These are phyloP conservation scores for Micrastur ruficollis DNA, from an alignment of 2,797 vertebrate species.

Conservation along the genomic window DNA sequence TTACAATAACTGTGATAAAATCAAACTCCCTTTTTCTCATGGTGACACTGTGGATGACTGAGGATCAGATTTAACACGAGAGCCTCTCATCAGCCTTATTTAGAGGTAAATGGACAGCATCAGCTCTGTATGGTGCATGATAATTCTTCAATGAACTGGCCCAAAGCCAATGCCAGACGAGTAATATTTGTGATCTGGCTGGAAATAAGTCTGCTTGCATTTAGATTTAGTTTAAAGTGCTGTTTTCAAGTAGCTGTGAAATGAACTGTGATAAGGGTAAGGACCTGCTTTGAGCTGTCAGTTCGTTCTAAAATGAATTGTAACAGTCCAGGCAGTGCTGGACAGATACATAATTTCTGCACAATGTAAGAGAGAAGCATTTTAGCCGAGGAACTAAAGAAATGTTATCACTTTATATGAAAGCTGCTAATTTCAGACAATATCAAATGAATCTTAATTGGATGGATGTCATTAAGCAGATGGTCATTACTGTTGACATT, in stretches of 20 bases:
- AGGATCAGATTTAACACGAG: neutral
- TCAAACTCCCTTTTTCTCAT: neutral
- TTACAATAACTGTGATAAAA: neutral
- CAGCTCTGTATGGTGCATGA: neutral
- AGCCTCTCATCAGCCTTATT: neutral
- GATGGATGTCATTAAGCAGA: neutral
- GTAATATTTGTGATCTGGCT: neutral
- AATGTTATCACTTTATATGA: neutral
- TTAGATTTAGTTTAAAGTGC: neutral
- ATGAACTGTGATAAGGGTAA: neutral
- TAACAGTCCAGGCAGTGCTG: neutral
- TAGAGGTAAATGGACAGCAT: neutral
- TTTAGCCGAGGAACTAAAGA: neutral
- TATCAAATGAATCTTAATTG: neutral
- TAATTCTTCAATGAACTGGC: neutral
- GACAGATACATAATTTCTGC: neutral
- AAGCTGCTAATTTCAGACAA: neutral
- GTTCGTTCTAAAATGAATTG: neutral
- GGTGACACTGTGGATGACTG: fast-evolving
- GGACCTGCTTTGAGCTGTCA: neutral
- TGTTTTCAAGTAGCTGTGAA: neutral
- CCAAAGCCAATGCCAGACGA: neutral
- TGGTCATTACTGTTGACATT: neutral
- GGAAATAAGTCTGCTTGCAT: neutral
- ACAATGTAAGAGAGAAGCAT: neutral